Base-by-base conservation (phyloP, 2,888 invertebrate genomes). In the Lysandra bellargus region DNA sequence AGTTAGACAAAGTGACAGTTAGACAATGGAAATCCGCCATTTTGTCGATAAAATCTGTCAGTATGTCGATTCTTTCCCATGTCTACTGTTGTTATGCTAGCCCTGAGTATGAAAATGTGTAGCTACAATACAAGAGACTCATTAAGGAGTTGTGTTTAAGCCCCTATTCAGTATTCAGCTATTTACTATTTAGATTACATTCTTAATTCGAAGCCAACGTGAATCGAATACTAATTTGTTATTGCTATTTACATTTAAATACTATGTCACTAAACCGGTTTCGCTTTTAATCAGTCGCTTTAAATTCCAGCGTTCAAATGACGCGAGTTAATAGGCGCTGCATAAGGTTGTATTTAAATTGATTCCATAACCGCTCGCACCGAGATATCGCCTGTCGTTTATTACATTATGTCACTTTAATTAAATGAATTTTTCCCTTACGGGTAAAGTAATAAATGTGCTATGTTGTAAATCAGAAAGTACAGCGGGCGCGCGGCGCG, bases 401-500 rank as follows among this genome's bases (percentile, higher is more conserved):
- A 64, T 53, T 75, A 64, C 79, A 64, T 82, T 83, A 82, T 82
- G 80, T 75, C 80, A 78, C 74, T 81, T 80, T 84, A 85, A 83
- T 83, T 84, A 83, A 84, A 83, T 80, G 79, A 57, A 61, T 80
- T 81, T 82, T 80, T 79, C 81, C 79, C 72, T 83, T 82, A 81
- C 82, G 83, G 81, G 80, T 82, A 83, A 83, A 84, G 84, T 81
- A 81, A 84, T 84, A 84, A 83, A 84, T 85, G 84, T 84, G 84
- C 82, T 84, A 84, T 83, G 84, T 83, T 84, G 84, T 85, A 87
- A 89, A 91, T 90, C 87, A 89, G 88, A 91, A 91, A 88, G 85
- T 88, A 88, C 87, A 86, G 85, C 86, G 87, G 86, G 87, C 84
- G 80, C 81, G 85, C 81, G 84, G 83, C 81, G 80, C 83, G 83